Base-by-base conservation (phyloP, 1,140 invertebrate genomes). In the Pissodes strobi region DNA sequence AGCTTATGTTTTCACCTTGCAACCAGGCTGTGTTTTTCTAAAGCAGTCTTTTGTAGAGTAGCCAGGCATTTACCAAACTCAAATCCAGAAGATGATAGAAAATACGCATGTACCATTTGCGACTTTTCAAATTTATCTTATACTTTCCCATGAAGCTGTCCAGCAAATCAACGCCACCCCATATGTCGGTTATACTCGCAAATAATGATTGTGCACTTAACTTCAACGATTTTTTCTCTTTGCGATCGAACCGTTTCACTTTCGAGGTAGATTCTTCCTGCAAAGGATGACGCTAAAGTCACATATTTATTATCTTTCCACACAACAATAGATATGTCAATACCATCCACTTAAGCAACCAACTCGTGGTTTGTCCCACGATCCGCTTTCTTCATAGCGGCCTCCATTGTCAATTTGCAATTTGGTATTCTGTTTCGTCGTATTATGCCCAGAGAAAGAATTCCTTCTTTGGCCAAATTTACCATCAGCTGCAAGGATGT, bases 91-190 rank as follows among this genome's bases (percentile, higher is more conserved):
- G 30, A 55, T 75, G 74, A 27, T 72, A 73, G n/a, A n/a, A n/a
- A n/a, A n/a, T n/a, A n/a, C n/a, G n/a, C n/a, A n/a, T n/a, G n/a
- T n/a, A n/a, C n/a, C n/a, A n/a, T n/a, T n/a, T n/a, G n/a, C n/a
- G n/a, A n/a, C n/a, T n/a, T n/a, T n/a, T n/a, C n/a, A n/a, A 53
- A 74, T 74, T 21, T 74, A 15, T 78, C 67, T 74, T 69, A 70
- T 82, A 80, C 43, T 76, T 71, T 9, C 75, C 76, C 57, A 82
- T 78, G 22, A 80, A 69, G 52, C 72, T 76, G 65, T 82, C 79
- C 60, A 79, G 69, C 46, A 79, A 66, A 63, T 81, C 78, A 1
- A 70, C 69, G 12, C 66, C n/a, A n/a, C n/a, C n/a, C n/a, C n/a
- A n/a, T n/a, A n/a, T n/a, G n/a, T n/a, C n/a, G n/a, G n/a, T n/a